These are phyloP conservation scores for Cheiracanthium punctorium DNA, from an alignment of 2,888 invertebrate genomes.

Conservation along the genomic window DNA sequence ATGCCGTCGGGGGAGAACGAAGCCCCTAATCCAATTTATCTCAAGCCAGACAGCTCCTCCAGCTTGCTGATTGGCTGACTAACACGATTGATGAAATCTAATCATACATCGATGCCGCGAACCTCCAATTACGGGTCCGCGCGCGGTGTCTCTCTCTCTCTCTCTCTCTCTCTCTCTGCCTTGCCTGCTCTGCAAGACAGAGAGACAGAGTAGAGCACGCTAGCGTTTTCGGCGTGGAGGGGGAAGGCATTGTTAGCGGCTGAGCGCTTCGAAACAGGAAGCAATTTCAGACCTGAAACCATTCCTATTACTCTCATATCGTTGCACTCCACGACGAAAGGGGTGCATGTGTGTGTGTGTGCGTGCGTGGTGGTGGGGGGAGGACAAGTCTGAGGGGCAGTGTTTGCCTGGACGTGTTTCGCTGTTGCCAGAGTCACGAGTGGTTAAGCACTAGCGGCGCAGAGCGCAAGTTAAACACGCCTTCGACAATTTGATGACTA, in stretches of 20 bases:
- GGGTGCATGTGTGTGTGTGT: no score
- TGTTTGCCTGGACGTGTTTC: constrained; percentile 48
- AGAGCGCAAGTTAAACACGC: constrained; percentile 69
- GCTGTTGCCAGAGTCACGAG: constrained; percentile 64
- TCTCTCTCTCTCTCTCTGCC: no score
- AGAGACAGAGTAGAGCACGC: no score
- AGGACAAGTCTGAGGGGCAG: constrained; percentile 38
- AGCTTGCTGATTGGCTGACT: constrained; percentile 67
- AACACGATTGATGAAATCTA: constrained; percentile 69
- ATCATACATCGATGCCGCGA: constrained; percentile 68
- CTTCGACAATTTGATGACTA: constrained; percentile 70
- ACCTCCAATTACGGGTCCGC: constrained; percentile 50
- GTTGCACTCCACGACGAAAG: constrained; percentile 59
- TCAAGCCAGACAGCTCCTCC: constrained; percentile 59
- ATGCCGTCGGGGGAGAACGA: constrained; percentile 65
- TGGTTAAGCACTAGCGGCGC: constrained; percentile 60
- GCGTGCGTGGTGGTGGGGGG: no score
- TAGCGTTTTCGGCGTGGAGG: no score
- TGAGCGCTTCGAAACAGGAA: constrained; percentile 68
- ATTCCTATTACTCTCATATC: constrained; percentile 66
- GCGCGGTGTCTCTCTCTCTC: no score
- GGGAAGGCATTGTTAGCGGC: constrained; percentile 65
- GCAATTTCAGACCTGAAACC: constrained; percentile 59
- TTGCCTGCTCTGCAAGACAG: no score
- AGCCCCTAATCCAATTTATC: constrained; percentile 60